A percentile compares a stretch with the other conserved stretches of the same genome.
Conservation (phyloP, 92 coral and sea anemone species). For the Phenganax stokvisi region DNA sequence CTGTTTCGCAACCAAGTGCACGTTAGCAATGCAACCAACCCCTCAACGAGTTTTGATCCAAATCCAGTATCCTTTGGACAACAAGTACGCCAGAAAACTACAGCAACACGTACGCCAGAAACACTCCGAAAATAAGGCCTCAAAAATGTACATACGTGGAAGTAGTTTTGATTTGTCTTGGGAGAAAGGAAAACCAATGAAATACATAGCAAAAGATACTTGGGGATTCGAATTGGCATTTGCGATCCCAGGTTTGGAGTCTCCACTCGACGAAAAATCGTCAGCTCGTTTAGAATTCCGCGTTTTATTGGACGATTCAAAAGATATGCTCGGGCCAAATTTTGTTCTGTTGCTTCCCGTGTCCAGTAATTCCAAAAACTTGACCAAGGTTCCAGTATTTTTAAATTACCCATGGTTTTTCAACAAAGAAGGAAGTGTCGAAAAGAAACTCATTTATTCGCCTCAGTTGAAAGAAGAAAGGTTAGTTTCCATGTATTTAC, state of each 20-base stretch:
- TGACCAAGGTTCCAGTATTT: conserved; percentile 2
- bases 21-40: neutral
- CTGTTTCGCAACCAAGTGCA: neutral
- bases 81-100: neutral
- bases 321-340: conserved; percentile 48
- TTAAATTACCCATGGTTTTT: conserved; percentile 50
- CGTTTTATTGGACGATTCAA: conserved; percentile 17
- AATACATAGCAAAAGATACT: conserved; percentile 25
- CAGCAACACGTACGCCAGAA: neutral
- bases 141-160: conserved; percentile 50
- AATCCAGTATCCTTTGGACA: conserved; percentile 9
- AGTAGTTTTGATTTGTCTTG: conserved; percentile 45
- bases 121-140: neutral
- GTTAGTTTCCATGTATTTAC: conserved; percentile 12
- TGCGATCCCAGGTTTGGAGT: conserved; percentile 11
- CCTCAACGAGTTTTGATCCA: neutral
- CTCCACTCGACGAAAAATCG: neutral
- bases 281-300: conserved; percentile 20
- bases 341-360: conserved; percentile 32
- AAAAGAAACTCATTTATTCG: conserved; percentile 27
- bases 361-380: conserved; percentile 7
- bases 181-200: conserved; percentile 42
- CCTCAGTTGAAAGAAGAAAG: conserved; percentile 37
- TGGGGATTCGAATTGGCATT: conserved; percentile 36
- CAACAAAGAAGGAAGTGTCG: conserved; percentile 17